Percentiles rank a stretch among this genome's conserved stretches.
Evolutionary conservation across 2,888 invertebrate genomes (phyloP).

Genomic region (Pristionchus maxplancki): DNA sequence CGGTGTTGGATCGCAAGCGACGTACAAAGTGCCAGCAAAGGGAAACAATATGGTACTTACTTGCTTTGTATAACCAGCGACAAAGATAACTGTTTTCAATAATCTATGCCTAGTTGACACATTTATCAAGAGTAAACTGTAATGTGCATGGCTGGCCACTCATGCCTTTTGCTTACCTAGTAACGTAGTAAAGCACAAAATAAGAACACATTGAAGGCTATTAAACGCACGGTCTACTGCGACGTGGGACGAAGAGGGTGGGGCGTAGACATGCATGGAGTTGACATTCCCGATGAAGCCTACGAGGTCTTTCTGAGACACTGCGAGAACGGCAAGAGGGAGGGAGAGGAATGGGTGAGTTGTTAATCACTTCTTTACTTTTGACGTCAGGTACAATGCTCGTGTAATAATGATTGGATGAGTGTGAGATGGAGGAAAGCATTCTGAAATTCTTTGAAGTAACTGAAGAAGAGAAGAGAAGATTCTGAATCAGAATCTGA

Average conservation of each 20-base stretch:
- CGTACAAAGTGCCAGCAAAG: not conserved
- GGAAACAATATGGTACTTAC: not conserved
- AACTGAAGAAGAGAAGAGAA: too few species aligned
- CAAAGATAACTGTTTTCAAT: too few species aligned
- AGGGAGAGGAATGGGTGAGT: constrained; percentile 8
- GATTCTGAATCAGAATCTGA: too few species aligned
- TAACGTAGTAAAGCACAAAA: too few species aligned
- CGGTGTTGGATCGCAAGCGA: not conserved
- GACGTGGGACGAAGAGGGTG: not conserved
- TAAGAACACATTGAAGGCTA: not conserved
- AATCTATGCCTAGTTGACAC: too few species aligned
- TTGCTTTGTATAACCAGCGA: too few species aligned
- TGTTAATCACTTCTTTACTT: not conserved
- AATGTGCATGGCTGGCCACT: too few species aligned
- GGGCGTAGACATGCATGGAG: not conserved
- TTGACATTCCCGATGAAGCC: not conserved
- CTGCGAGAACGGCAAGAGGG: not conserved
- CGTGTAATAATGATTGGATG: too few species aligned
- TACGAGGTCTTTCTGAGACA: not conserved
- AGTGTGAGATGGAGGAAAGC: too few species aligned
- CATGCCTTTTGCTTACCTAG: too few species aligned
- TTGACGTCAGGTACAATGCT: not conserved
- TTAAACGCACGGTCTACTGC: not conserved
- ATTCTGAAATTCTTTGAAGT: too few species aligned
- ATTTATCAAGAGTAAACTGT: too few species aligned